phyloP scores from a whole-genome alignment of 53 echinoderm and acorn worm species.

The Paracentrotus lividus region DNA sequence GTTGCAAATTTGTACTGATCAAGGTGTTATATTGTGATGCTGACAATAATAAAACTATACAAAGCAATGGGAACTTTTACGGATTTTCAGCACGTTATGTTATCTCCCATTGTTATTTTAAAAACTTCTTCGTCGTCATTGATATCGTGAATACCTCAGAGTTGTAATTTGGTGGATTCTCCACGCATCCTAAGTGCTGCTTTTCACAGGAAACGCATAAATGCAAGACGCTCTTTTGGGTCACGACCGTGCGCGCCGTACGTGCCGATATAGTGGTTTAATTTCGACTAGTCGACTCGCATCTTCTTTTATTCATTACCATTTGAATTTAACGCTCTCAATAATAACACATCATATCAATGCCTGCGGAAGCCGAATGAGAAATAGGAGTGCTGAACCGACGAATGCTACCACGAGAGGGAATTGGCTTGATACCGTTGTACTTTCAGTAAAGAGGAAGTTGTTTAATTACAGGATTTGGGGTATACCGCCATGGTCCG shows the following conservation, averaged over 20 bases:
- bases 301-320: neutral
- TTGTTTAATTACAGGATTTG: conserved; percentile 23
- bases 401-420: neutral
- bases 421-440: neutral
- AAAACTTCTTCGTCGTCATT: too few relatives aligned
- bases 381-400: neutral
- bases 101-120: too few relatives aligned
- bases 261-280: neutral
- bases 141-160: neutral
- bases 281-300: conserved; percentile 12
- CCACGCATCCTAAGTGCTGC: neutral
- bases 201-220: neutral
- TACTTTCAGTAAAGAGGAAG: neutral
- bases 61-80: too few relatives aligned
- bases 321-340: conserved; percentile 31
- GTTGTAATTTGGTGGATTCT: neutral
- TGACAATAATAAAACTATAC: too few relatives aligned
- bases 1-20: neutral
- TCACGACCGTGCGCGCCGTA: conserved; percentile 33
- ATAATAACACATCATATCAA: conserved; percentile 29
- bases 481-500: neutral
- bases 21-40: neutral
- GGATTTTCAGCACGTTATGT: too few relatives aligned
- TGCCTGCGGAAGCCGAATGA: too few relatives aligned
- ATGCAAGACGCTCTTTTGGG: neutral